Evolutionary conservation across 1,140 invertebrate genomes (phyloP).

Genomic region (Globodera rostochiensis): DNA sequence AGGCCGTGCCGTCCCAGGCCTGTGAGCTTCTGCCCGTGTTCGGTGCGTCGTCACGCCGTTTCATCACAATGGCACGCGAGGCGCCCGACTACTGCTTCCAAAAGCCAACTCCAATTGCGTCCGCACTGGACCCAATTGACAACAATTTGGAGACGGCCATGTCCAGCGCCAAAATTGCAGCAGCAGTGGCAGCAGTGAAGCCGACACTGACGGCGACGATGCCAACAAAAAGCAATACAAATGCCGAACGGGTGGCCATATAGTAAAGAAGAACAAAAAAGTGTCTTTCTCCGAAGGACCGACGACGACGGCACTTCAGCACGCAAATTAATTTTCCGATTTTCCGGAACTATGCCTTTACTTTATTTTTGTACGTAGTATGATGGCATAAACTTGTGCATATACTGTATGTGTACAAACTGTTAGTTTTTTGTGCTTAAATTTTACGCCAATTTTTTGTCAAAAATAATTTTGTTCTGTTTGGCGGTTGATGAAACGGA

Average conservation of each 20-base stretch:
- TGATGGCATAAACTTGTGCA: too few relatives aligned
- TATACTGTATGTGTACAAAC: too few relatives aligned
- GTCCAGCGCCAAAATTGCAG: not conserved
- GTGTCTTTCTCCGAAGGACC: not conserved
- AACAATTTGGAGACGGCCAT: not conserved
- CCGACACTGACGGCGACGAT: not conserved
- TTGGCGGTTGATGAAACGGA: too few relatives aligned
- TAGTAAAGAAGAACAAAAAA: not conserved
- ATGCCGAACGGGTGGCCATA: not conserved
- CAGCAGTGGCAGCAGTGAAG: not conserved
- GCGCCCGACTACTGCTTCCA: constrained; percentile 58
- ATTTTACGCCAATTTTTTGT: too few relatives aligned
- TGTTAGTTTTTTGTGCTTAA: too few relatives aligned
- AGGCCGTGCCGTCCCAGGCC: constrained; percentile 61
- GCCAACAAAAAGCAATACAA: not conserved
- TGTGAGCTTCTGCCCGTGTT: constrained; percentile 59
- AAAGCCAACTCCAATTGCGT: not conserved
- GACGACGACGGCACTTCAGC: not conserved
- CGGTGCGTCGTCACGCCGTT: constrained; percentile 58
- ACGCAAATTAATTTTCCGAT: not conserved
- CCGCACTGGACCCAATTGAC: not conserved
- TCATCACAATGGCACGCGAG: constrained; percentile 55
- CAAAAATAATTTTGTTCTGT: too few relatives aligned
- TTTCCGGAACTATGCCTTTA: not conserved
- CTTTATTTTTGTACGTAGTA: not conserved